Evolutionary conservation across 2,888 invertebrate genomes (phyloP).

Genomic region (Macrophya annulata): DNA sequence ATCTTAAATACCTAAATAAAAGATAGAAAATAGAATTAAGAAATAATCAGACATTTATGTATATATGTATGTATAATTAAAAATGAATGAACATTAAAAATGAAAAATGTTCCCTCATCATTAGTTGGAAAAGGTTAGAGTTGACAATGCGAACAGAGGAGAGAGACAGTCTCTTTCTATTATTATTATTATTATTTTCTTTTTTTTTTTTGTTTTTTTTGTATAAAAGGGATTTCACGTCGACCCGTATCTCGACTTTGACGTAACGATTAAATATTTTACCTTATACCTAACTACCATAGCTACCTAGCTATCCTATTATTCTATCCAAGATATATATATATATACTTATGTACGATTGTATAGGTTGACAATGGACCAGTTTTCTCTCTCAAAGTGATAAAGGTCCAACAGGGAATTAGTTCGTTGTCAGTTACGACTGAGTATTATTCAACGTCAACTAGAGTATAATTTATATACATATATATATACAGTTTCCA

Average conservation of each 20-base stretch:
- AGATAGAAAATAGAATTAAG: too few relatives aligned
- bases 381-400: conserved; percentile 27
- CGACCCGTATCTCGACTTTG: conserved; percentile 52
- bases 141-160: not conserved
- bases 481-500: not conserved
- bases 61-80: not conserved
- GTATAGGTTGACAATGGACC: conserved; percentile 17
- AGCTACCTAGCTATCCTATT: not conserved
- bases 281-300: not conserved
- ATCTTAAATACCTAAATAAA: too few relatives aligned
- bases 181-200: not conserved
- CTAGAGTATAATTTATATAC: not conserved
- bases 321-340: too few relatives aligned
- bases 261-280: conserved; percentile 50
- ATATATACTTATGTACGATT: not conserved
- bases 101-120: not conserved
- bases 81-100: not conserved
- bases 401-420: conserved; percentile 24
- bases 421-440: conserved; percentile 27
- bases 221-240: conserved; percentile 48
- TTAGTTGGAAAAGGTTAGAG: not conserved
- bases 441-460: not conserved
- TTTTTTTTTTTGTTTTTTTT: not conserved
- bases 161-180: not conserved
- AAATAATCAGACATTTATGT: too few relatives aligned